phyloP scores from a whole-genome alignment of 1,140 invertebrate genomes.

The Cotesia glomerata region DNA sequence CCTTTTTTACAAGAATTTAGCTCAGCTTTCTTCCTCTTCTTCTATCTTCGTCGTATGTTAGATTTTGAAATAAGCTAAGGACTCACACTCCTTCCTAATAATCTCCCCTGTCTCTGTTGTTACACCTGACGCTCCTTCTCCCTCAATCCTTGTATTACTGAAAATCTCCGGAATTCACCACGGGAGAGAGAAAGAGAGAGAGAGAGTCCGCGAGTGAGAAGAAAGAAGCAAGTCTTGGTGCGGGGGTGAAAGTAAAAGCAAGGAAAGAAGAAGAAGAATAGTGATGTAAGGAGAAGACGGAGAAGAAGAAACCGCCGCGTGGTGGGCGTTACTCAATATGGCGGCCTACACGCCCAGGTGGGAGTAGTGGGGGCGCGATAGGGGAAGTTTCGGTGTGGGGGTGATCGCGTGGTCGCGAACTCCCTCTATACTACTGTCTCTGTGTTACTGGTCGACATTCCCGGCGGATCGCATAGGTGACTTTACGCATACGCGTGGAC shows the following conservation, averaged over 20 bases:
- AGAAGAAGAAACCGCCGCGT: background rate
- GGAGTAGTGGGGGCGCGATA: slow-evolving; percentile 10
- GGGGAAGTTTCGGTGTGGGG: slow-evolving; percentile 8
- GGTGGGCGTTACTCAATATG: slow-evolving; percentile 29
- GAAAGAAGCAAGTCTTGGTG: background rate
- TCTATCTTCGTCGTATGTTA: slow-evolving; percentile 43
- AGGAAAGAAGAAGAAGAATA: background rate
- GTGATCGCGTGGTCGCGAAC: background rate
- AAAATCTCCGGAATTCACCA: slow-evolving; percentile 6
- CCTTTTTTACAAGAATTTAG: slow-evolving; percentile 17
- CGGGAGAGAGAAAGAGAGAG: background rate
- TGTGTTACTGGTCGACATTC: background rate
- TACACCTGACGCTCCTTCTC: background rate
- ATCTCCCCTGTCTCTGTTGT: slow-evolving; percentile 16
- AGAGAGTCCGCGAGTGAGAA: background rate
- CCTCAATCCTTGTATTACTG: background rate
- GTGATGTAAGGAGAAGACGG: background rate
- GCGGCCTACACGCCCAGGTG: slow-evolving; percentile 11
- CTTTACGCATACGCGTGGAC: background rate
- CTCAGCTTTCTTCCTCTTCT: slow-evolving; percentile 30
- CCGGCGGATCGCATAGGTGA: slow-evolving; percentile 13
- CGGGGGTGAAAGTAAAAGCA: slow-evolving; percentile 21
- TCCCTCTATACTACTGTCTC: background rate
- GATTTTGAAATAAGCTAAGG: slow-evolving; percentile 57
- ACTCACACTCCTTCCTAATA: slow-evolving; percentile 35